A percentile compares a stretch with the other conserved stretches of the same genome.
These are phyloP conservation scores for Adelosebastes latens DNA, from an alignment of 2,797 vertebrate genomes.

Conservation along the genomic window DNA sequence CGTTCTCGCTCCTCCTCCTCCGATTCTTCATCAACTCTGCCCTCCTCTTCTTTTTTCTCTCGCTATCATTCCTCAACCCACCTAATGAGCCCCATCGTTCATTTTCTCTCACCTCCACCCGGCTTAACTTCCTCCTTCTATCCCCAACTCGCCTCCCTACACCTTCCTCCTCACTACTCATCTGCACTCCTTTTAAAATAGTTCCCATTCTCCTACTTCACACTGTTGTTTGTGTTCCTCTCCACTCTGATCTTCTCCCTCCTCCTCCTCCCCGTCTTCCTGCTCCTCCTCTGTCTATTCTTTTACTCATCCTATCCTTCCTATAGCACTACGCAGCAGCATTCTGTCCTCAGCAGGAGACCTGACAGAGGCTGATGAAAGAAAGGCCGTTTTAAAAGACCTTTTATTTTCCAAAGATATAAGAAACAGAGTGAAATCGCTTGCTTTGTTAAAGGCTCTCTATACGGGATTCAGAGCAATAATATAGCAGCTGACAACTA, in stretches of 20 bases:
- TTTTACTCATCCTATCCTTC: constrained; percentile 13
- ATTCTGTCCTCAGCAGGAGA: constrained; percentile 24
- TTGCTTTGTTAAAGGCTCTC: constrained; percentile 15
- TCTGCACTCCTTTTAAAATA: background rate
- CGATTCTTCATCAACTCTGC: background rate
- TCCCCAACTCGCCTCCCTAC: background rate
- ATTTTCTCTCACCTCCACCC: background rate
- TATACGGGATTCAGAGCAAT: background rate
- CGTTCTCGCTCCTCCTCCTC: background rate
- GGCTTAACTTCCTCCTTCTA: background rate
- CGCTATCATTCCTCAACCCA: background rate
- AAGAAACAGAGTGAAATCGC: background rate
- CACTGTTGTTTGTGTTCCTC: background rate
- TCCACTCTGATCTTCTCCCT: background rate
- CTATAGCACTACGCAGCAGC: background rate
- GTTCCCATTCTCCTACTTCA: background rate
- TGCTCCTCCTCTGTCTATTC: background rate
- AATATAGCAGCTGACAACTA: background rate
- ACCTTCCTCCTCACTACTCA: background rate
- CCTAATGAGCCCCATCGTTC: background rate
- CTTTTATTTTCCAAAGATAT: background rate
- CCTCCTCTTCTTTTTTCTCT: background rate
- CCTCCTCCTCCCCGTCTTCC: background rate
- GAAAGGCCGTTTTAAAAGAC: background rate
- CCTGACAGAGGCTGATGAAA: background rate